A percentile compares a stretch with the other conserved stretches of the same genome.
Conservation (phyloP, 2,113 vertebrate genomes). For the Podocnemis expansa region DNA sequence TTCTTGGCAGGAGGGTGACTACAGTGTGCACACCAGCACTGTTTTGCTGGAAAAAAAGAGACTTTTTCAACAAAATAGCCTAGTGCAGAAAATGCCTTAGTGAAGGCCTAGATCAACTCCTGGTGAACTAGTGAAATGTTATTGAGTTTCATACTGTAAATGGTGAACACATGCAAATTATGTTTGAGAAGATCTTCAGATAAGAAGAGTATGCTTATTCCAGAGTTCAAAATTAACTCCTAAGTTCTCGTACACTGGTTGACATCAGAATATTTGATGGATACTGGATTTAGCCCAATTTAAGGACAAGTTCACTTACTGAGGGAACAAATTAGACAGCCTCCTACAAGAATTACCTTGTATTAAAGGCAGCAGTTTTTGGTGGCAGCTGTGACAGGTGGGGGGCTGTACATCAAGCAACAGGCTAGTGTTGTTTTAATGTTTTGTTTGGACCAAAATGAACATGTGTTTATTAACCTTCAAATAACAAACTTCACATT, state of each 20-base stretch:
- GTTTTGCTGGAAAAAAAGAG: too few relatives aligned
- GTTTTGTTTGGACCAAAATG: not conserved
- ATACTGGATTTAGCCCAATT: constrained; percentile 25
- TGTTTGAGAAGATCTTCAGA: constrained; percentile 5
- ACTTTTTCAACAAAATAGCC: too few relatives aligned
- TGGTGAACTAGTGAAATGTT: not conserved
- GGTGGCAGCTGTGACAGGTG: too few relatives aligned
- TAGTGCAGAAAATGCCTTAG: not conserved
- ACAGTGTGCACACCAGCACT: too few relatives aligned
- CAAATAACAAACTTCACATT: not conserved
- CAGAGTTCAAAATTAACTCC: constrained; percentile 61
- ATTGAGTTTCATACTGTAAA: not conserved
- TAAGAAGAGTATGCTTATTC: constrained; percentile 21
- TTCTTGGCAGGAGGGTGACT: too few relatives aligned
- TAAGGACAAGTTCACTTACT: not conserved
- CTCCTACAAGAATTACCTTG: not conserved
- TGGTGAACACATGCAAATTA: not conserved
- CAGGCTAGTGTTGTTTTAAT: not conserved
- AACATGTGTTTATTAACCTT: not conserved
- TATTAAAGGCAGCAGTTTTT: not conserved
- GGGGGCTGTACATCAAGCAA: not conserved
- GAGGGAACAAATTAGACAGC: constrained; percentile 14
- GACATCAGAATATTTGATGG: constrained; percentile 46
- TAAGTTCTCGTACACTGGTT: not conserved
- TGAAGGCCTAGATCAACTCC: not conserved